Conservation (phyloP, 2,888 invertebrate genomes). For the Acheta domesticus region DNA sequence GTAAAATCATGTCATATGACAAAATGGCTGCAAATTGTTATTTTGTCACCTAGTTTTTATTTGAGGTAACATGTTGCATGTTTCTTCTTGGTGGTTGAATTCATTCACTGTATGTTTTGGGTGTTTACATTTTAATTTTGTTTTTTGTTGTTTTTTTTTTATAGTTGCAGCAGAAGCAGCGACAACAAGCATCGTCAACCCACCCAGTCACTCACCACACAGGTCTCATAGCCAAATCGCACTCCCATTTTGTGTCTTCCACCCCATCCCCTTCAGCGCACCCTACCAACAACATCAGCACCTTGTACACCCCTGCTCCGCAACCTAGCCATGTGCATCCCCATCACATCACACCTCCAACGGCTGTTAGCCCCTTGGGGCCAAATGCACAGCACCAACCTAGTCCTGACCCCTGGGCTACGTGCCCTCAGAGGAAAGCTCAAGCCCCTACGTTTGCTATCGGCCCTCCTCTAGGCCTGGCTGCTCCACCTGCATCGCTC, state of each 20-base stretch:
- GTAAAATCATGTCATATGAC: too few relatives aligned
- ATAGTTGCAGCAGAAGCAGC: not conserved
- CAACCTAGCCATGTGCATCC: constrained; percentile 21
- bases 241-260: constrained; percentile 25
- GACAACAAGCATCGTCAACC: not conserved
- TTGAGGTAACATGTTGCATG: not conserved
- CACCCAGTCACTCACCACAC: constrained; percentile 21
- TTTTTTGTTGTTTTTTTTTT: not conserved
- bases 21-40: not conserved
- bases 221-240: constrained; percentile 23
- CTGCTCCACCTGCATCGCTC: constrained; percentile 71
- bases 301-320: constrained; percentile 23
- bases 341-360: constrained; percentile 23
- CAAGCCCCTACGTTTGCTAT: not conserved
- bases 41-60: not conserved
- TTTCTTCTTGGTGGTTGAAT: not conserved
- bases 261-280: constrained; percentile 26
- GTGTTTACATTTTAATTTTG: too few relatives aligned
- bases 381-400: constrained; percentile 41
- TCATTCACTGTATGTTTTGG: too few relatives aligned
- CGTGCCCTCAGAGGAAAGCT: constrained; percentile 20
- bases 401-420: constrained; percentile 47
- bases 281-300: constrained; percentile 24
- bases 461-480: constrained; percentile 44
- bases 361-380: not conserved